phyloP scores from a whole-genome alignment of 2,797 vertebrate species.

The Oreonectes daqikongensis region DNA sequence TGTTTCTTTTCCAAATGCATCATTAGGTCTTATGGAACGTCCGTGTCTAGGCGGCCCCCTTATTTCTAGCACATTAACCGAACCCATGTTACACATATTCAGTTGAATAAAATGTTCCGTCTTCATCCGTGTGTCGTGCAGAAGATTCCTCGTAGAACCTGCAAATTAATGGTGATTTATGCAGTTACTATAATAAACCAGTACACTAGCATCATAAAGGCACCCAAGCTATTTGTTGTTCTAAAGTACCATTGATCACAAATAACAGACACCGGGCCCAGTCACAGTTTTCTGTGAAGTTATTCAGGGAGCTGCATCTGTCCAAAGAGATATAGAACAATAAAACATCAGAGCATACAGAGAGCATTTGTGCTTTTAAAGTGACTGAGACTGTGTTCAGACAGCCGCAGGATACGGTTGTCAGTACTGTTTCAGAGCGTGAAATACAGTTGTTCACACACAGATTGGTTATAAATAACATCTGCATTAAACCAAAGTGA shows the following conservation, averaged over 20 bases:
- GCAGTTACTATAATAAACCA: constrained; percentile 4
- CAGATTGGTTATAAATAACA: neutral
- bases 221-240: constrained; percentile 15
- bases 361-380: constrained; percentile 13
- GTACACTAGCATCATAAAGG: neutral
- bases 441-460: neutral
- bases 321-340: constrained; percentile 29
- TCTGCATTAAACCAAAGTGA: neutral
- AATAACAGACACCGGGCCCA: constrained; percentile 6
- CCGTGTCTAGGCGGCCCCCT: constrained; percentile 13
- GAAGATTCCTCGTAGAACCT: constrained; percentile 1
- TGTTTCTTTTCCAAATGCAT: constrained; percentile 40
- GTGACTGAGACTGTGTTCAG: neutral
- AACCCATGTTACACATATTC: constrained; percentile 26
- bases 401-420: neutral
- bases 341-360: neutral
- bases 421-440: neutral
- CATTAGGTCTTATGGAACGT: constrained; percentile 42
- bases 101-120: constrained; percentile 22
- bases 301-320: constrained; percentile 24
- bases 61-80: constrained; percentile 49
- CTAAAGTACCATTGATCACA: constrained; percentile 41
- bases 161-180: constrained; percentile 16
- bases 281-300: neutral
- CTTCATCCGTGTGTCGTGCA: neutral